Conservation (phyloP, 1,140 invertebrate genomes). For the Vollenhovia emeryi region DNA sequence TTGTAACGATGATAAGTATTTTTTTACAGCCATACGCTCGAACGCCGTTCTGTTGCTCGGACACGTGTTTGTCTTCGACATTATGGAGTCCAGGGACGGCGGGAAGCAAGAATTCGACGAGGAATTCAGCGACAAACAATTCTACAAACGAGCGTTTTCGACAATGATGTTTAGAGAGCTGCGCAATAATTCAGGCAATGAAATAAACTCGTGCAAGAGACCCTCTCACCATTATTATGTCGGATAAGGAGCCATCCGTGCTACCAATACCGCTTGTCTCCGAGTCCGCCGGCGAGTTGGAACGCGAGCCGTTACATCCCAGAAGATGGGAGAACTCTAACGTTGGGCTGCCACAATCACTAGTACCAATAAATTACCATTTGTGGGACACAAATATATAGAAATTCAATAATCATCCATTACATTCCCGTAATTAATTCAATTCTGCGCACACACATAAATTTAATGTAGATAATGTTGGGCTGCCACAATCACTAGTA, state of each 20-base stretch:
- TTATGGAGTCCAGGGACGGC: constrained; percentile 69
- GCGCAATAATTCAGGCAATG: not conserved
- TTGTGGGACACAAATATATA: not conserved
- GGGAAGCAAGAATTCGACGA: constrained; percentile 72
- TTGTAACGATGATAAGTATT: constrained; percentile 74
- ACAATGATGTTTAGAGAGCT: not conserved
- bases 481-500: constrained; percentile 85
- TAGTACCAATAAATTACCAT: constrained; percentile 64
- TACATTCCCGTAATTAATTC: not conserved
- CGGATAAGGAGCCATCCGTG: constrained; percentile 87
- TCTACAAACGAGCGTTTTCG: constrained; percentile 65
- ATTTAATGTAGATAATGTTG: constrained; percentile 71
- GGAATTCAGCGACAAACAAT: constrained; percentile 77
- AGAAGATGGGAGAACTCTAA: constrained; percentile 82
- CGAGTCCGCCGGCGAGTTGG: constrained; percentile 87
- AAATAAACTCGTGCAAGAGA: constrained; percentile 33
- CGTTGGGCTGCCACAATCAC: constrained; percentile 86
- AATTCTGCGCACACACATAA: not conserved
- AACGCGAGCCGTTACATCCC: constrained; percentile 85
- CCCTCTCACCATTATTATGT: constrained; percentile 89
- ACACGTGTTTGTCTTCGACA: constrained; percentile 73
- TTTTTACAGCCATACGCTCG: constrained; percentile 77
- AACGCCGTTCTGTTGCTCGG: constrained; percentile 71
- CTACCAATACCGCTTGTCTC: constrained; percentile 88
- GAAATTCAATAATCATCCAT: not conserved